These are phyloP conservation scores for Sparus aurata DNA, from an alignment of 2,797 vertebrate genomes.

Conservation along the genomic window DNA sequence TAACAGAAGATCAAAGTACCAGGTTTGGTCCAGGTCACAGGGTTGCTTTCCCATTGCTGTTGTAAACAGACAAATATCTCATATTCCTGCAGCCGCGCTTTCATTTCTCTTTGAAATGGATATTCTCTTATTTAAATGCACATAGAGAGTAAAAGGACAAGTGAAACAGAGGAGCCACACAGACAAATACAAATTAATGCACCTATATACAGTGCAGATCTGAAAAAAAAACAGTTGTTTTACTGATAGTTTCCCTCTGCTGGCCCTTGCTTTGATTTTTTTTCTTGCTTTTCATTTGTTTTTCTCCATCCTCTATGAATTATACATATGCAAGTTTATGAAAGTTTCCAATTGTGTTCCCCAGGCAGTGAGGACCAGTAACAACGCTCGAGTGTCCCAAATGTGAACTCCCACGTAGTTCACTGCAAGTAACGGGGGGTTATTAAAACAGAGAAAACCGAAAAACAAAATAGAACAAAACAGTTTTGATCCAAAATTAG, in stretches of 20 bases:
- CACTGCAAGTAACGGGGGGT: slow-evolving; percentile 3
- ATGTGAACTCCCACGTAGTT: slow-evolving; percentile 31
- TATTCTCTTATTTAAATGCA: slow-evolving; percentile 67
- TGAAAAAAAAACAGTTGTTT: slow-evolving; percentile 43
- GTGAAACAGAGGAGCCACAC: slow-evolving; percentile 5
- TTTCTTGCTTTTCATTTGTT: slow-evolving; percentile 35
- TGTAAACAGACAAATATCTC: slow-evolving; percentile 66
- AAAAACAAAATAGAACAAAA: slow-evolving; percentile 21
- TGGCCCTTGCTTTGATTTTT: slow-evolving; percentile 34
- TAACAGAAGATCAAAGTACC: slow-evolving; percentile 73
- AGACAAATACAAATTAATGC: slow-evolving; percentile 11
- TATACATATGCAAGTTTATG: slow-evolving; percentile 66
- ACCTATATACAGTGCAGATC: slow-evolving; percentile 12
- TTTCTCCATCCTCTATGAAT: slow-evolving; percentile 65
- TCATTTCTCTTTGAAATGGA: slow-evolving; percentile 78
- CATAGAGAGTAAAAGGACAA: slow-evolving; percentile 43
- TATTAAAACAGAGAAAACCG: slow-evolving; percentile 11
- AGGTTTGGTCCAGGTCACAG: slow-evolving; percentile 58
- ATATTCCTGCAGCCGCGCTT: slow-evolving; percentile 47
- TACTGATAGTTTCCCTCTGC: slow-evolving; percentile 44
- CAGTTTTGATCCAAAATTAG: slow-evolving; percentile 18
- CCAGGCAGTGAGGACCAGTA: slow-evolving; percentile 37
- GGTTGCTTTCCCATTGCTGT: slow-evolving; percentile 52
- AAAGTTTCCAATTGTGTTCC: slow-evolving; percentile 53
- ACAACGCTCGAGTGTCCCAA: slow-evolving; percentile 16